A percentile compares a stretch with the other conserved stretches of the same genome.
phyloP scores from a whole-genome alignment of 2,113 vertebrate genomes.

The Burhinus oedicnemus region DNA sequence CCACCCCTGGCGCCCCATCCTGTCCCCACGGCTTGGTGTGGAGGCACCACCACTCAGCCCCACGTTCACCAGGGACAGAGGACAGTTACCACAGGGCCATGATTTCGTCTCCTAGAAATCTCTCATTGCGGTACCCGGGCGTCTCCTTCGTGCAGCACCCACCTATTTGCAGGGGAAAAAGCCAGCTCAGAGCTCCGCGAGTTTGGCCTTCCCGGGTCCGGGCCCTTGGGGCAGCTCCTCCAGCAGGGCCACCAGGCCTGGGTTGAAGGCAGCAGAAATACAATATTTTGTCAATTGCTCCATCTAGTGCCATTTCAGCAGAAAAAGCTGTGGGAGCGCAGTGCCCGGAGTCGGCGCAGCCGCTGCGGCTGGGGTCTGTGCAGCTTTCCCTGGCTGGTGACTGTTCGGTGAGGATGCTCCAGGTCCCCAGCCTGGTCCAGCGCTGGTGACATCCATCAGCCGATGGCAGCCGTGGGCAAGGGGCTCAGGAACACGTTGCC shows the following conservation, averaged over 20 bases:
- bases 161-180: not conserved
- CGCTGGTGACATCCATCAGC: not conserved
- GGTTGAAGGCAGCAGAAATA: not conserved
- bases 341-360: fast-evolving
- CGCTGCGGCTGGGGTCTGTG: fast-evolving
- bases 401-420: not conserved
- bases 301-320: slow-evolving; percentile 62
- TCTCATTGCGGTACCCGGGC: fast-evolving
- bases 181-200: not conserved
- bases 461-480: fast-evolving
- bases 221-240: not conserved
- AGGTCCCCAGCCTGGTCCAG: not conserved
- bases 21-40: fast-evolving
- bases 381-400: not conserved
- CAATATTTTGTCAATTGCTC: slow-evolving; percentile 66
- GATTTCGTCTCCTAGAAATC: not conserved
- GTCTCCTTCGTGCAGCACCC: not conserved
- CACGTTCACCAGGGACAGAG: not conserved
- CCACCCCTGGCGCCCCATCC: fast-evolving
- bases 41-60: not conserved
- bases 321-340: not conserved
- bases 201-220: fast-evolving
- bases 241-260: fast-evolving
- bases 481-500: not conserved
- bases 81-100: fast-evolving